Evolutionary conservation across 2,888 invertebrate species (phyloP), one percentile per base, ranked within the genome.

Genomic region (Doris montereyensis): DNA sequence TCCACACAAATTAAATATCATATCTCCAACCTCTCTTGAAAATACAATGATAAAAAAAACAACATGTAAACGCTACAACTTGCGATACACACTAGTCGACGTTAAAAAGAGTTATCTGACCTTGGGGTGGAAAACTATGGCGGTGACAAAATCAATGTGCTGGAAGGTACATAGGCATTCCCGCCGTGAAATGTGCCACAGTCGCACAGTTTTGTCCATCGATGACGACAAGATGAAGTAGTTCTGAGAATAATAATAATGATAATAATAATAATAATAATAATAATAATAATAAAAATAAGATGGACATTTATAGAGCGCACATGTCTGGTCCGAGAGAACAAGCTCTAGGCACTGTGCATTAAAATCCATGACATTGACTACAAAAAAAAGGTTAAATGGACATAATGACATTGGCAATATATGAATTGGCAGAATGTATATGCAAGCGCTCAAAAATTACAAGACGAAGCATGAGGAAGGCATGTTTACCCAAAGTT

Each of bases 151-250:
- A 92, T 99, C 99, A 83, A 98, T 97, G 90, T 99, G 99, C 90
- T 99, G 98, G 92, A 99, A 99, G 90, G 98, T 98, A 90, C 99
- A 99, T 0, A 99, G 94, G 90, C 99, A 99, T 91, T 99, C 99
- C 87, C 96, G 95, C 57, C 99, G 93, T 0, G 98, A 97, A 82
- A 99, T 97, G 91, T 99, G 99, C 99, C 99, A 99, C 81, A 99
- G 92, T 72, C 97, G 93, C 1, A 99, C 99, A 0, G 99, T 99
- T 91, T 98, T 97, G 91, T 99, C 98, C 98, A 98, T 98, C 1
- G 97, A 98, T 52, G 97, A 97, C 0, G 98, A 97, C n/a, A 99
- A 92, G 75, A 99, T 95, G 90, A 99, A 99, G 91, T 98, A 97
- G 92, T 98, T 98, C 93, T 93, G 89, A 26, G 68, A 24, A 75